Percentiles rank a stretch among this genome's conserved stretches.
These are phyloP conservation scores for Mythimna impura DNA, from an alignment of 2,888 invertebrate genomes.

Conservation along the genomic window DNA sequence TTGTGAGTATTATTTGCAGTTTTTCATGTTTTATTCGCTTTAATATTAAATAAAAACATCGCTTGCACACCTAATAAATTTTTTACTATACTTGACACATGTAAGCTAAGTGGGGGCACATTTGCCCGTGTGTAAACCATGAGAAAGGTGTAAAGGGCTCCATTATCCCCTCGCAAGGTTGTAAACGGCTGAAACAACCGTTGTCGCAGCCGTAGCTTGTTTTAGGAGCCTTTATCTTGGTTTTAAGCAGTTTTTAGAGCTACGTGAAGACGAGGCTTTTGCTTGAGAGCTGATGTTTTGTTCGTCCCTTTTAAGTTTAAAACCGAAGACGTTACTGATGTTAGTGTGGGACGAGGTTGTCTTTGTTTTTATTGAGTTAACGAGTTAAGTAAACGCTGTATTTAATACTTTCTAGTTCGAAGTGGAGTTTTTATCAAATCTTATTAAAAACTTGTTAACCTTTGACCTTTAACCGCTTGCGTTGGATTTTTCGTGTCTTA, in stretches of 20 bases:
- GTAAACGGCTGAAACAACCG: slow-evolving; percentile 63
- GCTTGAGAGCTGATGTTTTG: slow-evolving; percentile 33
- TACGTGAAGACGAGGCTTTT: slow-evolving; percentile 35
- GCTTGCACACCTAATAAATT: slow-evolving; percentile 28
- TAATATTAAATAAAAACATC: slow-evolving; percentile 18
- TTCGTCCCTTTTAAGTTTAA: slow-evolving; percentile 42
- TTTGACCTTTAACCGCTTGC: too few relatives aligned
- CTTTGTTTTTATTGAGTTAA: slow-evolving; percentile 25
- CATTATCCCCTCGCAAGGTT: slow-evolving; percentile 59
- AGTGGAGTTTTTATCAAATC: too few relatives aligned
- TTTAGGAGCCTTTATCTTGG: slow-evolving; percentile 62
- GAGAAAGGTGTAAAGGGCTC: slow-evolving; percentile 65
- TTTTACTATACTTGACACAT: slow-evolving; percentile 50
- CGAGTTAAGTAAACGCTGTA: neutral
- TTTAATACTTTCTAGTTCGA: neutral
- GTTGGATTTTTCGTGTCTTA: too few relatives aligned
- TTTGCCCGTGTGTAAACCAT: slow-evolving; percentile 57
- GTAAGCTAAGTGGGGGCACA: slow-evolving; percentile 59
- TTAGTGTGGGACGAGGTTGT: slow-evolving; percentile 27
- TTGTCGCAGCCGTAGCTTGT: slow-evolving; percentile 59
- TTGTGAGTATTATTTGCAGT: neutral
- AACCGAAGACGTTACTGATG: slow-evolving; percentile 40
- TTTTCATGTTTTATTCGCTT: neutral
- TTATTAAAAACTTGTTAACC: too few relatives aligned
- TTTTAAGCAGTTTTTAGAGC: slow-evolving; percentile 64